Conservation (phyloP, 2,888 invertebrate genomes). For the Stictocephala bisonia region DNA sequence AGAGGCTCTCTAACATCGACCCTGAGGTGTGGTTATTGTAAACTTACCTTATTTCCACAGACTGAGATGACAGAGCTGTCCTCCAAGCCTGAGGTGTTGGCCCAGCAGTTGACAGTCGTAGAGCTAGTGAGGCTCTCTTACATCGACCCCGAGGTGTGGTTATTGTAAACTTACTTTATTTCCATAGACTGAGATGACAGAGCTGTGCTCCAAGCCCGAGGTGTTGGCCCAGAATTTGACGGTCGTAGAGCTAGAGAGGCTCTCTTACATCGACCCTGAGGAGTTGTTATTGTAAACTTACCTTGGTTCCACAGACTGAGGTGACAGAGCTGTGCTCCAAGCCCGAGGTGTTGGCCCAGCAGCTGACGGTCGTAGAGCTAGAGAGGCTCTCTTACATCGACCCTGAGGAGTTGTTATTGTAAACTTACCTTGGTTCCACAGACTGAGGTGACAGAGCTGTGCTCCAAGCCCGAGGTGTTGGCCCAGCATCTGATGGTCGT, state of each 20-base stretch:
- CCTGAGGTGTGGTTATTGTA: slow-evolving; percentile 98
- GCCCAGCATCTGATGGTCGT: slow-evolving; percentile 96
- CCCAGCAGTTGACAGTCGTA: slow-evolving; percentile 94
- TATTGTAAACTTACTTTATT: no score
- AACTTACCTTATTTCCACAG: no score
- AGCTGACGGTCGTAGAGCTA: slow-evolving; percentile 93
- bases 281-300: no score
- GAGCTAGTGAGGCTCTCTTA: slow-evolving; percentile 93
- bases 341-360: slow-evolving; percentile 88
- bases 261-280: slow-evolving; percentile 96
- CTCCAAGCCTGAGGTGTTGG: slow-evolving; percentile 82
- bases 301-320: no score
- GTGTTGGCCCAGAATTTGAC: slow-evolving; percentile 93
- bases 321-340: slow-evolving; percentile 82
- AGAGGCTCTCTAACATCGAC: slow-evolving; percentile 93
- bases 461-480: slow-evolving; percentile 82
- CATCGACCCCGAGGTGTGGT: slow-evolving; percentile 97
- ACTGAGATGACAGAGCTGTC: slow-evolving; percentile 82
- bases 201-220: slow-evolving; percentile 82
- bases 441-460: slow-evolving; percentile 80
- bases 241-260: slow-evolving; percentile 90
- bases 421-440: no score
- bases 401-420: slow-evolving; percentile 98
- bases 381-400: slow-evolving; percentile 95
- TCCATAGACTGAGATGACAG: slow-evolving; percentile 80